phyloP scores from a whole-genome alignment of 2,797 vertebrate genomes.

The Otolemur crassicaudatus region DNA sequence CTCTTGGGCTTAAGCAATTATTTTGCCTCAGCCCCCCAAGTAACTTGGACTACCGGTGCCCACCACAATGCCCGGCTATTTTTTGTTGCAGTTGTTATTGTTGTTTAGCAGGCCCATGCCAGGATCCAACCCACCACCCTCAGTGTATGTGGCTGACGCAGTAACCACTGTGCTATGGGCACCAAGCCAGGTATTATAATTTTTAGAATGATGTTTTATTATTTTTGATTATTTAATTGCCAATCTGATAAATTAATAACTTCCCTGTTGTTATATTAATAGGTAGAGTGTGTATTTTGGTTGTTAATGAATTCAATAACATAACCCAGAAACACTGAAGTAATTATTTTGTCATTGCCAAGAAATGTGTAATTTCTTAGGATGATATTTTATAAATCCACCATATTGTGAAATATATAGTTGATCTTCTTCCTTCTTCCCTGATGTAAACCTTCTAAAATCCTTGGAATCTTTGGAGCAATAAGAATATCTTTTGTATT shows the following conservation, averaged over 20 bases:
- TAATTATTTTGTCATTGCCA: constrained; percentile 20
- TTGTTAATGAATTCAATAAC: background rate
- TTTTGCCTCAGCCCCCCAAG: too few species aligned
- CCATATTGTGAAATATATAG: background rate
- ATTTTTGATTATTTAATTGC: constrained; percentile 31
- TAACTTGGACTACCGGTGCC: too few species aligned
- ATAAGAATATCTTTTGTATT: background rate
- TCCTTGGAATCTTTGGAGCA: background rate
- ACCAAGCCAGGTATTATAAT: background rate
- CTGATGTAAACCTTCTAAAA: background rate
- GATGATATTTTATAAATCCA: background rate
- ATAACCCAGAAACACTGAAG: background rate
- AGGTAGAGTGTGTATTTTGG: background rate
- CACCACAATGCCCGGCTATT: too few species aligned
- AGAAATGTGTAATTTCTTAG: background rate
- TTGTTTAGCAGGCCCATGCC: too few species aligned
- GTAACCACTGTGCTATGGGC: too few species aligned
- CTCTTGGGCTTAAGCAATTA: too few species aligned
- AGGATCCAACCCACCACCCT: too few species aligned
- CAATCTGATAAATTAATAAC: background rate
- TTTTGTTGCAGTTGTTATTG: too few species aligned
- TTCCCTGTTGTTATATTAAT: background rate
- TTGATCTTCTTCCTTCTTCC: background rate
- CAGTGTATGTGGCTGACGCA: too few species aligned
- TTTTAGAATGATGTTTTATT: constrained; percentile 7